Conservation (phyloP, 2,888 invertebrate species). For the Eupeodes luniger region DNA sequence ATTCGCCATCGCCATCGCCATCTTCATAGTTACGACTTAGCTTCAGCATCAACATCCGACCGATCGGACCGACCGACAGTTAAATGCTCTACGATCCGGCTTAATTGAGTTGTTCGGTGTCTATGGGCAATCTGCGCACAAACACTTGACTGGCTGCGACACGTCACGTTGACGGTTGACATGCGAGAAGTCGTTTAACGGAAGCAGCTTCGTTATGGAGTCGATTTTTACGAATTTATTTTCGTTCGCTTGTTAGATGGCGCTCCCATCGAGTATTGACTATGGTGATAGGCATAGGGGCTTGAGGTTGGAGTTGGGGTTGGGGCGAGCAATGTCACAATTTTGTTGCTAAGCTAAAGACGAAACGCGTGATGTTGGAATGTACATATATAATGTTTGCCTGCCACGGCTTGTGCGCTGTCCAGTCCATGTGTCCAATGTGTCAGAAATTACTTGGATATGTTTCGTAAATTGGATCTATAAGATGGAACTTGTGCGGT, state of each 20-base stretch:
- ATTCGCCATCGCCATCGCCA: too few species aligned
- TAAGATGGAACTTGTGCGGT: neutral
- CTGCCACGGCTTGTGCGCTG: slow-evolving; percentile 62
- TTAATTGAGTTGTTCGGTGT: slow-evolving; percentile 77
- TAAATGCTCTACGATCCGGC: slow-evolving; percentile 66
- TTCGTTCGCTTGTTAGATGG: slow-evolving; percentile 47
- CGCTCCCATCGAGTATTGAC: slow-evolving; percentile 24
- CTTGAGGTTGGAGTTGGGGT: neutral
- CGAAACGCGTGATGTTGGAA: slow-evolving; percentile 58
- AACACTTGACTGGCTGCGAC: slow-evolving; percentile 39
- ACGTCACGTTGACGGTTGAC: slow-evolving; percentile 72
- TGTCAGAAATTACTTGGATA: slow-evolving; percentile 57
- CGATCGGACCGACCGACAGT: slow-evolving; percentile 52
- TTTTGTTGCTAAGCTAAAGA: neutral
- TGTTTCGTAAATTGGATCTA: slow-evolving; percentile 43
- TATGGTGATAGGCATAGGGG: neutral
- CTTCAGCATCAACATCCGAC: slow-evolving; percentile 37
- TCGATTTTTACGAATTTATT: slow-evolving; percentile 67
- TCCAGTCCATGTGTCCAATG: slow-evolving; percentile 65
- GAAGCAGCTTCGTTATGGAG: slow-evolving; percentile 71
- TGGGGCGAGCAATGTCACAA: slow-evolving; percentile 47
- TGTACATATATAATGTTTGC: slow-evolving; percentile 23
- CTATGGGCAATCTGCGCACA: slow-evolving; percentile 64
- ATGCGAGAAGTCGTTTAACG: slow-evolving; percentile 74
- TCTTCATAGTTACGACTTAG: slow-evolving; percentile 5